Base-by-base conservation (phyloP, 2,797 vertebrate species). In the Carduelis carduelis region DNA sequence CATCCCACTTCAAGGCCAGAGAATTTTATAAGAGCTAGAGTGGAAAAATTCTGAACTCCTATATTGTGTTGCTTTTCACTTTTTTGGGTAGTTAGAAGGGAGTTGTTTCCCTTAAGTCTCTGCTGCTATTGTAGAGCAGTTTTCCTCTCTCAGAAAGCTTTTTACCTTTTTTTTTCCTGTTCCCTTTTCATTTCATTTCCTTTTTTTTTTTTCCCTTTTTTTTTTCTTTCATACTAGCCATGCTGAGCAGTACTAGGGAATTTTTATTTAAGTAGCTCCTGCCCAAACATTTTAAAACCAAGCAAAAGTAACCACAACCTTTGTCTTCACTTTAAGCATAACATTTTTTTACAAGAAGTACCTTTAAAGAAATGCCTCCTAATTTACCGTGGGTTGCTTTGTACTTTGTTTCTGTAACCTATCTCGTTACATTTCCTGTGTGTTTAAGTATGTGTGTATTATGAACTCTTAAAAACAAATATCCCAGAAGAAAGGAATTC, bases 391-490 rank as follows among this genome's bases (percentile, higher is more conserved):
- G 15, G 71, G 37, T 82, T 66, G 68, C 95, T 92, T 96, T 96
- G 87, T 93, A 93, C 63, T 93, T 96, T 90, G 69, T 94, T 94
- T 96, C 77, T 87, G 68, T 82, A 90, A 76, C 89, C 82, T 89
- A 68, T 93, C 70, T 3, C 12, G 8, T 88, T 66, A 89, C 57
- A 41, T 94, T 97, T 97, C 91, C 91, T 82, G 65, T 92, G 81
- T 6, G 2, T 57, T 57, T 83, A 60, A 84, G 60, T 81, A 37
- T 88, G 28, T 93, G 66, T 96, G 75, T 70, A 43, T 87, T 83
- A 85, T 34, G 37, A 82, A 43, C 49, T 50, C 78, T 93, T 95
- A 95, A 89, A 95, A 96, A 95, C 84, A 95, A 95, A 90, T 75
- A 83, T 69, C 30, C 72, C 46, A 92, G 46, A 93, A 90, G 74